phyloP scores from a whole-genome alignment of 2,888 invertebrate genomes.

The Iselma pallidipennis region DNA sequence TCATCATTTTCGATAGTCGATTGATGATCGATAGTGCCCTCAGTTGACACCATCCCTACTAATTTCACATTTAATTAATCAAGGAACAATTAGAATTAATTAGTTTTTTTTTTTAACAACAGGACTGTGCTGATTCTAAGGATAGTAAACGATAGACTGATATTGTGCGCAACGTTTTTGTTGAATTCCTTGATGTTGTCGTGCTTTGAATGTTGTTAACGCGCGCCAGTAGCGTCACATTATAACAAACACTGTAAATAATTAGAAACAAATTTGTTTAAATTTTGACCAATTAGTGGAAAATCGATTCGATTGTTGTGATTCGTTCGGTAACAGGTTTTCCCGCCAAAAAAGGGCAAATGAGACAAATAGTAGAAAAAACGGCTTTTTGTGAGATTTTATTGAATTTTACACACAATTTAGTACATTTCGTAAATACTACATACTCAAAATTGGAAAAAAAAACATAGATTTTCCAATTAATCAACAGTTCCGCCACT shows the following conservation, averaged over 20 bases:
- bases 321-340: no score
- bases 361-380: no score
- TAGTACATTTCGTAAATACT: no score
- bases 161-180: background rate
- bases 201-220: background rate
- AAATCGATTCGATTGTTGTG: no score
- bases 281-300: no score
- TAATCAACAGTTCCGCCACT: background rate
- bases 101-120: slow-evolving; percentile 1
- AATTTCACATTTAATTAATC: background rate
- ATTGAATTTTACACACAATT: no score
- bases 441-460: no score
- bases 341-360: no score
- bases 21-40: slow-evolving; percentile 1
- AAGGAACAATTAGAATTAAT: slow-evolving; percentile 14
- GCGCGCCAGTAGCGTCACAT: background rate
- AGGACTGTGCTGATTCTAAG: background rate
- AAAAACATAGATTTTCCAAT: background rate
- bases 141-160: background rate
- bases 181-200: background rate
- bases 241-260: background rate
- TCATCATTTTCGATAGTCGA: background rate
- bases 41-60: slow-evolving; percentile 9
- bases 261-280: background rate
- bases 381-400: no score